These are phyloP conservation scores for Odontocolon sp. DNA, from an alignment of 2,888 invertebrate genomes.

Conservation along the genomic window DNA sequence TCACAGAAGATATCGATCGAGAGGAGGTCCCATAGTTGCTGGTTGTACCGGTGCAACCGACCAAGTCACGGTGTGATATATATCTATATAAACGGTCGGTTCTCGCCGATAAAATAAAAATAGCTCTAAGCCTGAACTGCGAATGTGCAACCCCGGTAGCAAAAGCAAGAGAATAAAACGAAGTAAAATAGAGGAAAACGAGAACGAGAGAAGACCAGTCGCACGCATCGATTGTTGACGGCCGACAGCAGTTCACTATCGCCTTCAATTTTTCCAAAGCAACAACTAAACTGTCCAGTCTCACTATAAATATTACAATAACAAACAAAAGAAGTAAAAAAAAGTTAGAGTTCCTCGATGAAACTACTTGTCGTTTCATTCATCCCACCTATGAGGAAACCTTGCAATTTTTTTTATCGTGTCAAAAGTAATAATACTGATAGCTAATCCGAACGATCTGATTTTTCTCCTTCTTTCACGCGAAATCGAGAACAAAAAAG, in stretches of 20 bases:
- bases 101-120: conserved; percentile 60
- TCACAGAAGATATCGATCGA: conserved; percentile 65
- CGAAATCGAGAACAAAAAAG: background rate
- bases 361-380: background rate
- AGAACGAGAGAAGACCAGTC: background rate
- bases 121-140: conserved; percentile 38
- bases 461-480: background rate
- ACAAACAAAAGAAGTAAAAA: background rate
- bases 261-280: conserved; percentile 27
- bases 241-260: conserved; percentile 29
- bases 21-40: conserved; percentile 25
- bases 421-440: background rate
- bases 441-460: background rate
- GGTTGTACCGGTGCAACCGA: conserved; percentile 34
- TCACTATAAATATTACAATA: background rate
- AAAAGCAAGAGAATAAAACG: background rate
- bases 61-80: conserved; percentile 30
- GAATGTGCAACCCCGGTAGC: conserved; percentile 11
- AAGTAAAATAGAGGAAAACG: conserved; percentile 5
- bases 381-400: background rate
- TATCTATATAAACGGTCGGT: conserved; percentile 14
- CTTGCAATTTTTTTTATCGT: background rate
- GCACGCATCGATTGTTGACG: conserved; percentile 39
- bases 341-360: background rate
- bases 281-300: conserved; percentile 8